Conservation (phyloP, 1,140 invertebrate genomes). For the Apis florea region DNA sequence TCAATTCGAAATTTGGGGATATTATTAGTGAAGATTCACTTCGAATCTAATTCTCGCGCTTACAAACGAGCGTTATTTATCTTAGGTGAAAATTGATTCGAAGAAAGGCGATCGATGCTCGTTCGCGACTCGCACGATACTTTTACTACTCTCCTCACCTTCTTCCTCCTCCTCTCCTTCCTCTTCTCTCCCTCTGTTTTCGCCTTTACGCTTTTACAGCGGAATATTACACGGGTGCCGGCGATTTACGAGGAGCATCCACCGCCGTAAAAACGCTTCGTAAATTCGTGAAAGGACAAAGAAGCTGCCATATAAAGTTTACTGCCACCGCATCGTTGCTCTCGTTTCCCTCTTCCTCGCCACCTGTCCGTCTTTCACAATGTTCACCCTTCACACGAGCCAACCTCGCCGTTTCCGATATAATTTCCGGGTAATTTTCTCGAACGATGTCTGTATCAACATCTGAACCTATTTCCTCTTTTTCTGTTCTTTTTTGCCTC, state of each 20-base stretch:
- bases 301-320: slow-evolving; percentile 42
- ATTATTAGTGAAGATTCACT: not conserved
- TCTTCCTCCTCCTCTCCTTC: not conserved
- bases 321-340: slow-evolving; percentile 16
- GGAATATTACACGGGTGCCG: slow-evolving; percentile 36
- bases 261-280: slow-evolving; percentile 39
- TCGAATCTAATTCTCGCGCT: not conserved
- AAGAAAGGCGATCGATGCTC: not conserved
- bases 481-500: not conserved
- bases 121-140: slow-evolving; percentile 8
- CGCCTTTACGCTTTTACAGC: slow-evolving; percentile 32
- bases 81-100: slow-evolving; percentile 35
- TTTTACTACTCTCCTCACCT: no score
- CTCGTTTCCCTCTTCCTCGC: slow-evolving; percentile 10
- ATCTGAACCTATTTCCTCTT: not conserved
- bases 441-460: slow-evolving; percentile 26
- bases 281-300: slow-evolving; percentile 49
- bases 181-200: not conserved
- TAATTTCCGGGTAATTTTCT: slow-evolving; percentile 22
- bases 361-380: slow-evolving; percentile 9
- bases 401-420: not conserved
- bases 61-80: not conserved
- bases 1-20: no score
- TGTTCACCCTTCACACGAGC: slow-evolving; percentile 1
- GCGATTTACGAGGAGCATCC: slow-evolving; percentile 44